Conservation (phyloP, 2,113 vertebrate species). For the Ploceus nigricollis region DNA sequence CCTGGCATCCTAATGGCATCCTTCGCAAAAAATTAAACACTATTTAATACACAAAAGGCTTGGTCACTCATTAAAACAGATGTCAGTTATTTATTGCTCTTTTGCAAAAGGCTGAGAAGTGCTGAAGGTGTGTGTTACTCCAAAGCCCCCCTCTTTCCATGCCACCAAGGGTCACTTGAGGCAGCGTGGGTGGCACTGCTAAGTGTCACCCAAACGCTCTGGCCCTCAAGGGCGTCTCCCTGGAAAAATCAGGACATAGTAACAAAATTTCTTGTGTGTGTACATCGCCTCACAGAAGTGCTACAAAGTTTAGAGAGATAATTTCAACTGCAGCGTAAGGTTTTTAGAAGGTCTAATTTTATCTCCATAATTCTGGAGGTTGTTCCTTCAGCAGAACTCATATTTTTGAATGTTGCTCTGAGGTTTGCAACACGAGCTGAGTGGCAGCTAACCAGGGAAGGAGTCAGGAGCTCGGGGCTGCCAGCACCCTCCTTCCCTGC, state of each 20-base stretch:
- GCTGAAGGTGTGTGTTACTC: not conserved
- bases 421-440: not conserved
- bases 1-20: conserved; percentile 78
- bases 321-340: not conserved
- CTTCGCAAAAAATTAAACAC: conserved; percentile 79
- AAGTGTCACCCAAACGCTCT: not conserved
- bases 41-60: conserved; percentile 76
- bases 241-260: not conserved
- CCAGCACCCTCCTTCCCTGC: not conserved
- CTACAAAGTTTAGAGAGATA: not conserved
- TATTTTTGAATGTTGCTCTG: fast-evolving
- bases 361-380: not conserved
- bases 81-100: not conserved
- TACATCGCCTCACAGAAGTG: not conserved
- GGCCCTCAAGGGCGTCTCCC: not conserved
- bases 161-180: fast-evolving
- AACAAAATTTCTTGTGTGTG: not conserved
- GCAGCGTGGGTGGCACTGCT: not conserved
- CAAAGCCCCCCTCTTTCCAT: not conserved
- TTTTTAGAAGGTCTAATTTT: not conserved
- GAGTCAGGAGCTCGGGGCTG: not conserved
- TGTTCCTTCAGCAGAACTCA: not conserved
- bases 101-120: not conserved
- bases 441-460: fast-evolving
- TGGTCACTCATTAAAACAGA: conserved; percentile 49